These are phyloP conservation scores for Polypterus senegalus DNA, from an alignment of 2,113 vertebrate genomes.

Conservation along the genomic window DNA sequence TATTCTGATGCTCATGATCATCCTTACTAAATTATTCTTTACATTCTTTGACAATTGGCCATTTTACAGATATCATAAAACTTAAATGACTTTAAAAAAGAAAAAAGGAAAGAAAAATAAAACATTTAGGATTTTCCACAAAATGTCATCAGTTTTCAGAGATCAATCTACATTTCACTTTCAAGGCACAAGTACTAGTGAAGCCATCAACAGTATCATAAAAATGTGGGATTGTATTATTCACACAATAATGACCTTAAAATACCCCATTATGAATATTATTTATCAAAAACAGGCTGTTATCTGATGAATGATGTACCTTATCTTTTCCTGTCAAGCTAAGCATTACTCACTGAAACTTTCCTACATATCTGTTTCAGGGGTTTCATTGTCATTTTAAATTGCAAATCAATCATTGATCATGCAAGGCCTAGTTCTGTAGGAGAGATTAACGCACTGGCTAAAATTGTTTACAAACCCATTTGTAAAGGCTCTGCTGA, in stretches of 20 bases:
- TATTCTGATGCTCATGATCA: too few relatives aligned
- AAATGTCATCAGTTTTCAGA: background rate
- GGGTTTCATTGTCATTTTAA: slow-evolving; percentile 79
- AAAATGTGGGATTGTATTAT: slow-evolving; percentile 64
- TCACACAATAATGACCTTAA: slow-evolving; percentile 72
- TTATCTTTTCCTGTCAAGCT: slow-evolving; percentile 86
- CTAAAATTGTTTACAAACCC: slow-evolving; percentile 79
- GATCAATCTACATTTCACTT: background rate
- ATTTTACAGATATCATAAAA: too few relatives aligned
- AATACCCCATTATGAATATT: slow-evolving; percentile 79
- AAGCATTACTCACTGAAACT: slow-evolving; percentile 86
- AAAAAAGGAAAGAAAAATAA: background rate
- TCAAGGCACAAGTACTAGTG: background rate
- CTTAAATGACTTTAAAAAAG: background rate
- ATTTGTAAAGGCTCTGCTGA: slow-evolving; percentile 74
- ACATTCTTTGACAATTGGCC: too few relatives aligned
- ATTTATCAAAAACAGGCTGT: slow-evolving; percentile 84
- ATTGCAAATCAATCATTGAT: slow-evolving; percentile 97
- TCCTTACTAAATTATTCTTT: too few relatives aligned
- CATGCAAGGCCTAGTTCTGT: slow-evolving; percentile 62
- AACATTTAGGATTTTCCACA: too few relatives aligned
- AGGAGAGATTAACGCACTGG: slow-evolving; percentile 70
- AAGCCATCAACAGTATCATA: slow-evolving; percentile 15
- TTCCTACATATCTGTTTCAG: slow-evolving; percentile 84
- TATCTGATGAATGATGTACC: slow-evolving; percentile 81